Evolutionary conservation across 2,797 vertebrate genomes (phyloP).

Genomic region (Bucorvus abyssinicus): DNA sequence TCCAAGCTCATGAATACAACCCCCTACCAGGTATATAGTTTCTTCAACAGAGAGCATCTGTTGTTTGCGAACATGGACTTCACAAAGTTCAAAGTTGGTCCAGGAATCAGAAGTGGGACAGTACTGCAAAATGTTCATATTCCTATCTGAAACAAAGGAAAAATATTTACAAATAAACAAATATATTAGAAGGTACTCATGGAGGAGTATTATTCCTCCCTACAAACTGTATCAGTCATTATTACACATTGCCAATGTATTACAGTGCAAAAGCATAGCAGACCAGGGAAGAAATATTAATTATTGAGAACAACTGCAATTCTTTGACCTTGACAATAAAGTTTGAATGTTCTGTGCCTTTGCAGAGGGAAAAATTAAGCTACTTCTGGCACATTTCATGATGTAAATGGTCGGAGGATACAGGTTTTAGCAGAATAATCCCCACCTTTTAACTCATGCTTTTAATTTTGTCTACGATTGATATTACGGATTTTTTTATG

Average conservation of each 20-base stretch:
- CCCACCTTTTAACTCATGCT: neutral
- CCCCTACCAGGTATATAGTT: conserved; percentile 93
- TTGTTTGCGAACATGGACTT: conserved; percentile 91
- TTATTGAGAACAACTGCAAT: neutral
- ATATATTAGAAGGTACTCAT: neutral
- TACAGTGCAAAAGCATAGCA: neutral
- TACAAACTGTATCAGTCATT: neutral
- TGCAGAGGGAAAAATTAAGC: neutral
- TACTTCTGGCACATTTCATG: neutral
- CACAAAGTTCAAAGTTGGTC: conserved; percentile 85
- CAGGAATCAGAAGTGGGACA: conserved; percentile 87
- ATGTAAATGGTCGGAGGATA: neutral
- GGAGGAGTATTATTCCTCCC: neutral
- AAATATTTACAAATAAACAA: neutral
- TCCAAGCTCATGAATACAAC: conserved; percentile 88
- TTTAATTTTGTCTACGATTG: neutral
- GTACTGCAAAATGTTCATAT: conserved; percentile 89
- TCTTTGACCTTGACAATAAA: neutral
- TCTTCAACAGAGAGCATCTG: conserved; percentile 98
- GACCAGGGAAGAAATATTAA: neutral
- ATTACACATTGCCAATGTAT: neutral
- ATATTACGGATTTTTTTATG: neutral
- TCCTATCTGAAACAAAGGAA: conserved; percentile 82
- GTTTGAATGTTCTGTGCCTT: neutral
- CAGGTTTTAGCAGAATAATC: neutral